Evolutionary conservation across 2,888 invertebrate genomes (phyloP).

Genomic region (Petrophora chlorosata): DNA sequence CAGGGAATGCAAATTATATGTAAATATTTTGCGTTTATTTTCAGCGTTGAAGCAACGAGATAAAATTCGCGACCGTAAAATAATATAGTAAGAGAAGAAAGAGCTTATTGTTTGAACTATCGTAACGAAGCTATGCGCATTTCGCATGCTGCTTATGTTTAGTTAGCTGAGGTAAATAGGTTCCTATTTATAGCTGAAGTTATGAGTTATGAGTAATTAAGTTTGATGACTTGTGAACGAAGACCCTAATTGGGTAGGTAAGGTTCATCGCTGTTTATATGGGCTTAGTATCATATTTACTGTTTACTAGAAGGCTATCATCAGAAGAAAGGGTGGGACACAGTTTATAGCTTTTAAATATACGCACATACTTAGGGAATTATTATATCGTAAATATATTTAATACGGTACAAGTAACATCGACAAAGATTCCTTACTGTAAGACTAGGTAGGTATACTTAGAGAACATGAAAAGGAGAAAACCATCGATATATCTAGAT

Average conservation of each 20-base stretch:
- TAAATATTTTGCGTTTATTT: conserved; percentile 65
- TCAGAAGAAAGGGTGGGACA: conserved; percentile 7
- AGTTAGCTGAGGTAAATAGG: conserved; percentile 49
- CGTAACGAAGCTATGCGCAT: conserved; percentile 45
- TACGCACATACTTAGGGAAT: too few species aligned
- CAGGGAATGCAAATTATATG: conserved; percentile 56
- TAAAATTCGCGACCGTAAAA: conserved; percentile 70
- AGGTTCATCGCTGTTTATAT: conserved; percentile 36
- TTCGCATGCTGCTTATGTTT: conserved; percentile 53
- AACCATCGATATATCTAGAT: too few species aligned
- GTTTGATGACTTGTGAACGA: conserved; percentile 46
- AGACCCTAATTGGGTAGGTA: conserved; percentile 41
- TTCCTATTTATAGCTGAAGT: conserved; percentile 44
- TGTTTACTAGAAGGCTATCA: conserved; percentile 1
- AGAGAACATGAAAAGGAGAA: too few species aligned
- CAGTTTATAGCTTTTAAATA: background rate
- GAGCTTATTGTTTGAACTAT: conserved; percentile 64
- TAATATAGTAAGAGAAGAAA: conserved; percentile 58
- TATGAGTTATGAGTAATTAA: conserved; percentile 51
- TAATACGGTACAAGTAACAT: too few species aligned
- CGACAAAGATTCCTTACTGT: too few species aligned
- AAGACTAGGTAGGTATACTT: too few species aligned
- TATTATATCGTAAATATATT: too few species aligned
- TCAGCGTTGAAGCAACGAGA: conserved; percentile 64
- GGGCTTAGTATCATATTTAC: conserved; percentile 21